Evolutionary conservation across 2,113 vertebrate species (phyloP).

Genomic region (Sphyrna mokarran): DNA sequence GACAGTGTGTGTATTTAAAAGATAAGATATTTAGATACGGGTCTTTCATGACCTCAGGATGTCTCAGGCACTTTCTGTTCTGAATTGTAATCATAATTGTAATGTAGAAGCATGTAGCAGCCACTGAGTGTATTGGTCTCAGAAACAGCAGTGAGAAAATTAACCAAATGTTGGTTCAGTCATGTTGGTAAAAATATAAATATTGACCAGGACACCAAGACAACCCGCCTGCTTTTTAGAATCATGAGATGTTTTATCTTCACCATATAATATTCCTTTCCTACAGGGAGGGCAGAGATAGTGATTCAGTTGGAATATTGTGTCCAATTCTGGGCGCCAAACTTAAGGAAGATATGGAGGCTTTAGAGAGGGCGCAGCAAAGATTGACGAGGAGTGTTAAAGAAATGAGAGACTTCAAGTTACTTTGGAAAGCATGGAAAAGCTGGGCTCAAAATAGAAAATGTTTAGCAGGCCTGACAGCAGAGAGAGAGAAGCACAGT

Average conservation of each 20-base stretch:
- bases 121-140: background rate
- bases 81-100: background rate
- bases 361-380: background rate
- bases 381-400: background rate
- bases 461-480: background rate
- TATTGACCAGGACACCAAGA: background rate
- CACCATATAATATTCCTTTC: background rate
- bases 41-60: background rate
- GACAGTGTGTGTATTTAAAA: background rate
- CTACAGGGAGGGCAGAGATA: background rate
- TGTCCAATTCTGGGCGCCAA: background rate
- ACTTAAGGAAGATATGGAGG: background rate
- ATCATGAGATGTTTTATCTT: background rate
- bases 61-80: no score
- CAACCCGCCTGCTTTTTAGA: background rate
- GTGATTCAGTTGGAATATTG: background rate
- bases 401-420: background rate
- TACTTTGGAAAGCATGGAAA: background rate
- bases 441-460: background rate
- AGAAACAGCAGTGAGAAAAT: background rate
- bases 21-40: background rate
- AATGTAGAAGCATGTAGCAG: background rate
- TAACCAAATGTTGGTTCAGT: background rate
- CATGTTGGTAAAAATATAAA: background rate
- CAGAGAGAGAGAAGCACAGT: background rate